Base-by-base conservation (phyloP, 2,113 vertebrate genomes). In the Ageneiosus marmoratus region DNA sequence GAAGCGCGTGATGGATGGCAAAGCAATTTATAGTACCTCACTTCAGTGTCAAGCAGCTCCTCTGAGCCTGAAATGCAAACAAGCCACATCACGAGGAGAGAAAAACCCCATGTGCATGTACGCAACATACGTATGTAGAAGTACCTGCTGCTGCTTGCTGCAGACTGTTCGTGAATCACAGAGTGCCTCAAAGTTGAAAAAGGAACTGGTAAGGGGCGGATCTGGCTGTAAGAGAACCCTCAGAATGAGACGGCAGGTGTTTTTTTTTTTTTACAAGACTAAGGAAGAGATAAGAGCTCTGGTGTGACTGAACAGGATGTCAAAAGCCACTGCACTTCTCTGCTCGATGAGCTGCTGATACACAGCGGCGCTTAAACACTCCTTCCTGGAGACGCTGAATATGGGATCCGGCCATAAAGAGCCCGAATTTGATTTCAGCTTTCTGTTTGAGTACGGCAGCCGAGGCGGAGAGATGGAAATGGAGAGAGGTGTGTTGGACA, bases 361-460 rank as follows among this genome's bases (percentile, higher is more conserved):
- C 77, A 78, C 63, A 58, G 44, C 50, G 10, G 75, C 41, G 44
- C 44, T 50, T 46, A 55, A 37, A 76, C 51, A 46, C 75, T 50
- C 50, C 62, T 63, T 77, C 50, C 74, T 5, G 18, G 62, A 77
- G 82, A 63, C 74, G 67, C 46, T n/a, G 9, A 85, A 77, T 69
- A 97, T 97, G 96, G 96, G 93, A 88, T 95, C 91, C 81, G 89
- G 91, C 88, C 90, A 90, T 84, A 92, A 94, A 86, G 95, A 95
- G 79, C 94, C 92, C 50, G 96, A 97, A 91, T 96, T 98, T 88
- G 96, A 96, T 84, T 97, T 97, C 89, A 95, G 94, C 87, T 95
- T 94, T 90, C 89, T 97, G 85, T 97, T 96, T 93, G 96, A 97
- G 91, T 96, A 94, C 91, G 93, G 93, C 90, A 94, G 93, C 89